Base-by-base conservation (phyloP, 2,113 vertebrate genomes). In the Caranx ignobilis region DNA sequence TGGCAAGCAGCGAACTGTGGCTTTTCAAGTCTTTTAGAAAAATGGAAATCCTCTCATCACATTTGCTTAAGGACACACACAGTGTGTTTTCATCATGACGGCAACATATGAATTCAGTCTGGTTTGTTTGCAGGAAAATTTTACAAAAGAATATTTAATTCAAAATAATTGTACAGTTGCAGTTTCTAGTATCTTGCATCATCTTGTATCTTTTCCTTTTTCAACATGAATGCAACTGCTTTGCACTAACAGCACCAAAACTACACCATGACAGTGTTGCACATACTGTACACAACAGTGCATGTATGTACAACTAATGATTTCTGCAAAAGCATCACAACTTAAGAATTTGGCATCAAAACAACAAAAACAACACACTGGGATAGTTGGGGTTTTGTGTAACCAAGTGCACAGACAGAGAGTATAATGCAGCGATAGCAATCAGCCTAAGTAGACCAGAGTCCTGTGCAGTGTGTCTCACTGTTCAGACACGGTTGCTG, bases 401-500 rank as follows among this genome's bases (percentile, higher is more conserved):
- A 74, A 55, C 21, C 19, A 75, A 62, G 45, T 61, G 34, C 43
- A 19, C 18, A 84, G 67, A 4, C 54, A 60, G 19, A 41, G 3
- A 41, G 32, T 26, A 32, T 6, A 21, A 34, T 55, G 61, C 47
- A 71, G 11, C 9, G 12, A 83, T 48, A 60, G 37, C 57, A 74
- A 65, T 69, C 68, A 69, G 61, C 45, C 47, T 67, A 43, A 69
- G 66, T 57, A 45, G 34, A 62, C 56, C 31, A 12, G 59, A 68
- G 9, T 67, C 66, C n/a, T 67, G 47, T 32, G 13, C 19, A 39
- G 54, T 7, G 76, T 15, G 41, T 8, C 37, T 68, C 71, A 12
- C 47, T 47, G 16, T 62, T 82, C n/a, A 52, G 41, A n/a, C 62
- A 6, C 11, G 52, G 32, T 37, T 86, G 69, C 65, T 77, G 68